Evolutionary conservation across 1,140 invertebrate genomes (phyloP), one percentile per base, ranked within the genome.

Genomic region (Medauroidea extradentata): DNA sequence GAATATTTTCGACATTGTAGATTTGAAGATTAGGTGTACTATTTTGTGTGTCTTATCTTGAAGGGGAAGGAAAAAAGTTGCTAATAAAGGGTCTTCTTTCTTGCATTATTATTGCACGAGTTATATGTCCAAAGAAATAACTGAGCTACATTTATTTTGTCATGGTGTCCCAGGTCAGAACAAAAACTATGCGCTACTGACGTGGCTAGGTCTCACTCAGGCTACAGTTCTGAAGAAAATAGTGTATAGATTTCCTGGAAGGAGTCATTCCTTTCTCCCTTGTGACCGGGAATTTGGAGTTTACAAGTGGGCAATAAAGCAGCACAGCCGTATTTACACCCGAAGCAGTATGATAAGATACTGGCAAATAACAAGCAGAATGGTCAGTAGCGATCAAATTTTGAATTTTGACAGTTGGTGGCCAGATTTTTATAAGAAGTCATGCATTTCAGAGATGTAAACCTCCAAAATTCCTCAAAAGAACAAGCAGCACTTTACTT

Each of bases 261-360:
- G 62, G 11, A 54, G 53, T 18, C 62, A 63, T 21, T 63, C 52
- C 3, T 59, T 56, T 7, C 53, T 64, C 25, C 54, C 59, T 2
- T 64, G 60, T 42, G 62, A 64, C 60, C 34, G 59, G 27, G 62
- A 64, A 34, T 64, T 64, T 50, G 34, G 24, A 18, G 50, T 58
- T 29, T 61, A 55, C n/a, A 62, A 62, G 53, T 53, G 39, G 34
- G 24, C 27, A 19, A 21, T 58, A 24, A 62, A 53, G 29, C 49
- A n/a, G 13, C 16, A 21, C 13, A 44, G 60, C 51, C 11, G 54
- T 19, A 19, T 50, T 46, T 48, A 41, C 53, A 23, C n/a, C 50
- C 24, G 21, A 50, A 59, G 50, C 16, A 39, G 23, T 24, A 27
- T 54, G 57, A 53, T 34, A 14, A 57, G n/a, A 51, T 57, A 18